These are phyloP conservation scores for Cyclura pinguis DNA, from an alignment of 2,797 vertebrate genomes.

Conservation along the genomic window DNA sequence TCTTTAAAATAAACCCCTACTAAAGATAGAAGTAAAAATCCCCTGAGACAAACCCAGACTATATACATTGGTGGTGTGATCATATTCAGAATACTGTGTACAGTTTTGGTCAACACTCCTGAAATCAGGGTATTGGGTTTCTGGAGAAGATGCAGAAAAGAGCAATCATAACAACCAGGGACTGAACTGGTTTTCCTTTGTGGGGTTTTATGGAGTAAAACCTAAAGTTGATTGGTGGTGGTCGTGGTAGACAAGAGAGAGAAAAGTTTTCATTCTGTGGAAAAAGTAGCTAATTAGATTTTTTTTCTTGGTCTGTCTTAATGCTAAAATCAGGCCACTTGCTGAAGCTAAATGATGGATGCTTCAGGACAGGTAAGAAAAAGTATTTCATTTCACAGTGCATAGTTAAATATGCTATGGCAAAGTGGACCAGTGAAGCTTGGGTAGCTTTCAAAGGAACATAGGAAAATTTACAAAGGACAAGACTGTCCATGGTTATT, in stretches of 20 bases:
- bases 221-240: too few species aligned
- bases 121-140: neutral
- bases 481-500: neutral
- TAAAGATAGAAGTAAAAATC: neutral
- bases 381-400: neutral
- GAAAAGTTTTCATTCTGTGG: neutral
- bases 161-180: too few species aligned
- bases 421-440: neutral
- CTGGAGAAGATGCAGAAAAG: neutral
- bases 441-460: neutral
- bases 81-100: neutral
- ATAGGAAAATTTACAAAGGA: neutral
- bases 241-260: too few species aligned
- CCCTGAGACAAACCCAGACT: neutral
- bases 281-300: neutral
- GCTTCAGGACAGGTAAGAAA: neutral
- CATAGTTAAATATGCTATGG: neutral
- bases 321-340: too few species aligned
- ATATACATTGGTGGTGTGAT: neutral
- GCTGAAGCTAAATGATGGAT: neutral
- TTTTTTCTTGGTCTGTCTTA: neutral
- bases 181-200: neutral
- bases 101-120: neutral
- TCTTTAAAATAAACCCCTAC: neutral
- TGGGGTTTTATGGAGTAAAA: neutral